phyloP scores from a whole-genome alignment of 2,888 invertebrate species.

The Morinoia aosen region DNA sequence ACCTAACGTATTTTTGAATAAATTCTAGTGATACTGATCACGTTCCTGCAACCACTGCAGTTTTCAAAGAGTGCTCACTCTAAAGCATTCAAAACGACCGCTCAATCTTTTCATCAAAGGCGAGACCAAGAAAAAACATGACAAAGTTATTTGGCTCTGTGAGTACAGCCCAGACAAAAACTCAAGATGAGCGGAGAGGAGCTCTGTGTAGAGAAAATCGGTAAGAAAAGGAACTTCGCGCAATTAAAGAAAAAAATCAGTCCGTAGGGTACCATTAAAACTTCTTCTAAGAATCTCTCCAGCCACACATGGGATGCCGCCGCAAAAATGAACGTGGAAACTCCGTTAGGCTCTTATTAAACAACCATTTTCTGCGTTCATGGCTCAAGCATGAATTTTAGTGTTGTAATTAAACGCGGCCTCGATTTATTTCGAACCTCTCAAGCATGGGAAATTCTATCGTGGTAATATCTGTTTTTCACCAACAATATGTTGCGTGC shows the following conservation, averaged over 20 bases:
- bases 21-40: background rate
- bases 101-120: background rate
- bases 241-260: constrained; percentile 21
- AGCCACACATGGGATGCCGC: background rate
- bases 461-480: background rate
- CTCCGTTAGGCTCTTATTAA: background rate
- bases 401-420: background rate
- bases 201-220: background rate
- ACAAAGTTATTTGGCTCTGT: background rate
- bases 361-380: background rate
- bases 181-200: background rate
- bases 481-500: background rate
- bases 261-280: constrained; percentile 25
- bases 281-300: background rate
- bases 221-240: background rate
- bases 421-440: background rate
- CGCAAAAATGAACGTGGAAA: background rate
- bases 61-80: no score
- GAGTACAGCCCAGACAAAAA: background rate
- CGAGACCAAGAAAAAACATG: background rate
- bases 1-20: background rate
- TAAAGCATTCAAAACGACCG: background rate
- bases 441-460: background rate
- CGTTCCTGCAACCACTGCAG: background rate
- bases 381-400: background rate